phyloP scores from a whole-genome alignment of 2,888 invertebrate genomes.

The Liposcelis brunnea region DNA sequence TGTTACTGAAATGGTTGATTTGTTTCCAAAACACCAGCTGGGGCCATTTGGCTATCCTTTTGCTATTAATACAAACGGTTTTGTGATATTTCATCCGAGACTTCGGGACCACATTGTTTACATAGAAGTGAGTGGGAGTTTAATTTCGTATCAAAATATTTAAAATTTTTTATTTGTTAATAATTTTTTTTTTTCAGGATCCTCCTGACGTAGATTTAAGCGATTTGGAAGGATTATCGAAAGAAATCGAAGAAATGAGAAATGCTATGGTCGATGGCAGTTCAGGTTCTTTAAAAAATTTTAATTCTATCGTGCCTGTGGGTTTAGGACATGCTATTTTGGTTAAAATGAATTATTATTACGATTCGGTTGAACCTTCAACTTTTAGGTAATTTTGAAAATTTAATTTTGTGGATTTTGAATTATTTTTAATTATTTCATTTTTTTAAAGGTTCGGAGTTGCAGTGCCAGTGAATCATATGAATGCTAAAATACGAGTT shows the following conservation, averaged over 20 bases:
- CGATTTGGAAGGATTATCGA: constrained; percentile 24
- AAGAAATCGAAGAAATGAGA: constrained; percentile 19
- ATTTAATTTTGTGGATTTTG: not conserved
- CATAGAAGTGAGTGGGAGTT: too few relatives aligned
- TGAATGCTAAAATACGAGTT: constrained; percentile 6
- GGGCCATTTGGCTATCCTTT: constrained; percentile 30
- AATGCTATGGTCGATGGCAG: constrained; percentile 23
- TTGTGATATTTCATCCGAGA: constrained; percentile 29
- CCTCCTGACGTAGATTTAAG: constrained; percentile 29
- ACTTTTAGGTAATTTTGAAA: constrained; percentile 23
- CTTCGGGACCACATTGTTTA: constrained; percentile 19
- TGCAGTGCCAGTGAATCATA: constrained; percentile 11
- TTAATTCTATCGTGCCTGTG: constrained; percentile 18
- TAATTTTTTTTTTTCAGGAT: constrained; percentile 22
- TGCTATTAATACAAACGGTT: constrained; percentile 31
- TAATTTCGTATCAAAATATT: too few relatives aligned
- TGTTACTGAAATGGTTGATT: constrained; percentile 23
- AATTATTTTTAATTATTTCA: not conserved
- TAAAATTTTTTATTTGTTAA: too few relatives aligned
- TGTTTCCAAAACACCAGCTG: constrained; percentile 23
- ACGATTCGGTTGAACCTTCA: constrained; percentile 22
- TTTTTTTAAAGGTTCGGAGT: constrained; percentile 11
- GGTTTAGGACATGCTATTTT: constrained; percentile 20
- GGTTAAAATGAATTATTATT: constrained; percentile 22
- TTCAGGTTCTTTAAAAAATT: constrained; percentile 12